Conservation (phyloP, 2,888 invertebrate species). For the Drosophila anceps region DNA sequence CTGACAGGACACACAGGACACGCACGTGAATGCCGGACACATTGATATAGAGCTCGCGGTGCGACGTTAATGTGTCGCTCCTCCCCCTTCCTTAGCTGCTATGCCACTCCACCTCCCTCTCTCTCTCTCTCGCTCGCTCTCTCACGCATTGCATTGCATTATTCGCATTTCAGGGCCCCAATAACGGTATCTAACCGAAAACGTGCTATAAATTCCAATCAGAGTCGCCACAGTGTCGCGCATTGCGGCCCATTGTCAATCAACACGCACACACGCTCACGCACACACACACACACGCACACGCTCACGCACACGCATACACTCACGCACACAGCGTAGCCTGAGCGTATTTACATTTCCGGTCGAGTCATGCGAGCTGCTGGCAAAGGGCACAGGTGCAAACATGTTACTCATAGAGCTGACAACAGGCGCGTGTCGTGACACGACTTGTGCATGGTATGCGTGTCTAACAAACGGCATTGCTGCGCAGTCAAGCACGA, state of each 20-base stretch:
- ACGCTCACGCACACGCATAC: constrained; percentile 2
- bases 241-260: constrained; percentile 61
- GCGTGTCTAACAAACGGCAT: neutral
- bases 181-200: constrained; percentile 55
- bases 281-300: constrained; percentile 28
- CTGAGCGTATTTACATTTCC: constrained; percentile 58
- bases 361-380: constrained; percentile 55
- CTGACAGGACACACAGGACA: constrained; percentile 58
- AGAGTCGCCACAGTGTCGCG: constrained; percentile 49
- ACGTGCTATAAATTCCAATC: constrained; percentile 77
- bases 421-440: constrained; percentile 10
- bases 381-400: constrained; percentile 40
- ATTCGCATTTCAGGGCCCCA: constrained; percentile 39
- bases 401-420: constrained; percentile 15
- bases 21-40: constrained; percentile 50
- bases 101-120: neutral
- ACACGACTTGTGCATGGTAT: constrained; percentile 12
- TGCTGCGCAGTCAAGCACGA: neutral
- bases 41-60: constrained; percentile 37
- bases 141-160: constrained; percentile 36
- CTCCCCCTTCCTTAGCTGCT: neutral
- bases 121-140: neutral
- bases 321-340: constrained; percentile 24
- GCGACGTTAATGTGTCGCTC: constrained; percentile 21
- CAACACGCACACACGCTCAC: constrained; percentile 39